Conservation (phyloP, 2,888 invertebrate species). For the Pteria penguin region DNA sequence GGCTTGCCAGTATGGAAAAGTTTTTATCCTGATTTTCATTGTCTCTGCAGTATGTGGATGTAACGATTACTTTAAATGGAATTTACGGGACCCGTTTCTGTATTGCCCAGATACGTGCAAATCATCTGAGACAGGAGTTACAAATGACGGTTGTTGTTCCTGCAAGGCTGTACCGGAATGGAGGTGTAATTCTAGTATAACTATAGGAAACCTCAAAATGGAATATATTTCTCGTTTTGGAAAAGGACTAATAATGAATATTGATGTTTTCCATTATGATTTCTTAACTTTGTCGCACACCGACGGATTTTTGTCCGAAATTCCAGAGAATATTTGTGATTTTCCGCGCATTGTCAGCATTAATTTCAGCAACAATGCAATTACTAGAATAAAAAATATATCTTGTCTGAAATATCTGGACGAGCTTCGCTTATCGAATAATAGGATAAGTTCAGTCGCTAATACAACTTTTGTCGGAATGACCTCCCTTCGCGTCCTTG, state of each 20-base stretch:
- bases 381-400: conserved; percentile 5
- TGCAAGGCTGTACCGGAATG: neutral
- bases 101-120: neutral
- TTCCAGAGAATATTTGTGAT: conserved; percentile 31
- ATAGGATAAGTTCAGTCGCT: conserved; percentile 1
- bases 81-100: neutral
- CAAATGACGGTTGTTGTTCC: neutral
- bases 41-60: neutral
- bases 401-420: conserved; percentile 19
- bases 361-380: conserved; percentile 16
- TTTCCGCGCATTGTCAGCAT: conserved; percentile 16
- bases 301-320: neutral
- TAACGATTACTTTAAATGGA: neutral
- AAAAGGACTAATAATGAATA: neutral
- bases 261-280: neutral
- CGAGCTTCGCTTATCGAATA: conserved; percentile 1
- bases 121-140: neutral
- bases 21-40: neutral
- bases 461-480: conserved; percentile 14
- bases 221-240: neutral
- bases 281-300: neutral
- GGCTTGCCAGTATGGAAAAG: no score
- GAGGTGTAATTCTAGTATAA: neutral
- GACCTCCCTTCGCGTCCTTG: neutral
- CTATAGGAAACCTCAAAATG: neutral